Base-by-base conservation (phyloP, 2,888 invertebrate species). In the Dendrolimus houi region DNA sequence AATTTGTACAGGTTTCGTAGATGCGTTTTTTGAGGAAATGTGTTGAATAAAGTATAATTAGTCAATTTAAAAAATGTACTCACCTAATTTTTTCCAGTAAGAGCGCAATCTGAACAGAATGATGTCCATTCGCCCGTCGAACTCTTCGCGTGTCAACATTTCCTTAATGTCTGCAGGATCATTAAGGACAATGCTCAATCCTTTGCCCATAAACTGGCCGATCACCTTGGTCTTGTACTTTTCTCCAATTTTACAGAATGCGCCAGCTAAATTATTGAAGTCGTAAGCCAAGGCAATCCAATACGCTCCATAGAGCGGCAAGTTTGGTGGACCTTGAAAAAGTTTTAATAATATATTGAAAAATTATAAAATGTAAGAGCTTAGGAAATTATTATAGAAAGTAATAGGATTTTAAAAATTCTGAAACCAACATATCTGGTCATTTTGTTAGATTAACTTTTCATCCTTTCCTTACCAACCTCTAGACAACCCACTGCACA, bases 221-320 rank as follows among this genome's bases (percentile, higher is more conserved):
- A 95, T 66, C 6, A 94, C 59, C 64, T 92, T 92, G 1, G 93
- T 92, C 58, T 93, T 92, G 69, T 94, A 94, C 61, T 86, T 87
- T 55, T 88, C 79, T 8, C 91, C 88, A 0, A 94, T 75, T 56
- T 84, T 85, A 1, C 80, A 68, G 29, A 93, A 80, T 0, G 92
- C 91, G 55, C 82, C 77, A 12, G 93, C 87, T 0, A 93, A 75
- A 66, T 91, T 92, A 55, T 82, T 83, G 61, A 88, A 90, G 62
- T 92, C 83, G 52, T 91, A 78, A 57, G 92, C 73, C 52, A 93
- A 71, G 53, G 94, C 69, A 52, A 92, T 85, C 78, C 92, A 92
- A 62, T 93, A 94, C 41, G 92, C 92, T 2, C 94, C 94, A 66
- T 92, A 93, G 14, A 94, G 55, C 1, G 94, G 94, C 53, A 94